A percentile compares a stretch with the other conserved stretches of the same genome.
These are phyloP conservation scores for Eristalinus aeneus DNA, from an alignment of 2,888 invertebrate species.

Conservation along the genomic window DNA sequence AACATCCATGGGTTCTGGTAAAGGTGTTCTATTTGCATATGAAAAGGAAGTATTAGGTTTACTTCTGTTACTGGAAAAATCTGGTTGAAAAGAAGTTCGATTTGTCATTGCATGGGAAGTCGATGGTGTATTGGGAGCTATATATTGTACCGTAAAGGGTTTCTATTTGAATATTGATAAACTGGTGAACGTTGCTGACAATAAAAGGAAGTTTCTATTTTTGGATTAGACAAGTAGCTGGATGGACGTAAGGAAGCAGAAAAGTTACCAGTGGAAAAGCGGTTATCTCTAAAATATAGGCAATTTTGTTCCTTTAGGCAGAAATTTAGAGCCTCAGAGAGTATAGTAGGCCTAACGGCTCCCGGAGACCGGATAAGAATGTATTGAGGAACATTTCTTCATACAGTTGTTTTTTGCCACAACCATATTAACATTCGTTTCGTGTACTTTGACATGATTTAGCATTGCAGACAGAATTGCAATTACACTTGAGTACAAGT, in stretches of 20 bases:
- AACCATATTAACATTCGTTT: background rate
- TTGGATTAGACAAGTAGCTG: background rate
- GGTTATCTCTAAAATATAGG: background rate
- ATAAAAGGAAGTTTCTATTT: background rate
- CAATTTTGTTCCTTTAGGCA: constrained; percentile 3
- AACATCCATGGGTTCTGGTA: background rate
- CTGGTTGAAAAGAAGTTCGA: too few relatives aligned
- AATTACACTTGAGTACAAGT: background rate
- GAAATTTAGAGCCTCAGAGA: background rate
- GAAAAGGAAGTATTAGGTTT: too few relatives aligned
- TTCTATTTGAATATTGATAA: background rate
- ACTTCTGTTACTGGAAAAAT: too few relatives aligned
- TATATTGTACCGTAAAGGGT: background rate
- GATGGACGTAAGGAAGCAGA: background rate
- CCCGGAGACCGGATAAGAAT: too few relatives aligned
- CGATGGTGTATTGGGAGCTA: background rate
- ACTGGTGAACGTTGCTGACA: background rate
- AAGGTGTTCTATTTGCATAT: too few relatives aligned
- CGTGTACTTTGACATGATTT: background rate
- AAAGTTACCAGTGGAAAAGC: background rate
- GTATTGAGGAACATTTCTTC: background rate
- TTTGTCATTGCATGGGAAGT: background rate
- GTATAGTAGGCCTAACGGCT: background rate
- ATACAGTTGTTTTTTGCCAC: background rate
- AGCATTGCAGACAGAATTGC: background rate